Base-by-base conservation (phyloP, 2,888 invertebrate genomes). In the Melolontha melolontha region DNA sequence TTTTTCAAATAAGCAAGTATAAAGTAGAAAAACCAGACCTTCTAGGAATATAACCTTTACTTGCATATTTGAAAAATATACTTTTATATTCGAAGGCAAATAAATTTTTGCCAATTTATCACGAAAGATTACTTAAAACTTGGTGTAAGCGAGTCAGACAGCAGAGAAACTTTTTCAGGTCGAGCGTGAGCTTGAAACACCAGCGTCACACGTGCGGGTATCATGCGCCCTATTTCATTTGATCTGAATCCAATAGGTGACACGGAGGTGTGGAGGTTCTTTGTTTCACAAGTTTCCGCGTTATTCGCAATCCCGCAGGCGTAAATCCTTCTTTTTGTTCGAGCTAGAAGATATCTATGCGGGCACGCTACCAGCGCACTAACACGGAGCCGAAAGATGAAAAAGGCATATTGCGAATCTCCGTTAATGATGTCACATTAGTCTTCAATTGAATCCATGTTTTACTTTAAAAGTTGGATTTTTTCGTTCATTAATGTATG, bases 241-340 rank as follows among this genome's bases (percentile, higher is more conserved):
- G 77, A 78, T 78, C 77, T 76, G 75, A 77, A 77, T 76, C 76
- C 75, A 75, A 77, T 78, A 75, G 75, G 76, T 77, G 59, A 62
- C 59, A 62, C 34, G 47, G 47, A 75, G 74, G 74, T 74, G 71
- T 71, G 70, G 72, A 73, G 74, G 75, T 77, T 77, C 77, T 78
- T 78, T 79, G 78, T 79, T 79, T 77, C 76, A 75, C 75, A 75
- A 76, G 76, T 79, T 79, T 77, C 76, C 76, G 76, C 76, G 73
- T 76, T 75, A 75, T 75, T 75, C 75, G 72, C 73, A 75, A 74
- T 78, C 77, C 77, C 77, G 74, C 75, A 76, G 77, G 77, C 74
- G 78, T 74, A 76, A 77, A 77, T 77, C 77, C 77, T 78, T 76
- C 77, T 78, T 78, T 78, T 78, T 77, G 76, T 77, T 75, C 72